These are phyloP conservation scores for Eulemur coronatus DNA, from an alignment of 2,797 vertebrate genomes.

Conservation along the genomic window DNA sequence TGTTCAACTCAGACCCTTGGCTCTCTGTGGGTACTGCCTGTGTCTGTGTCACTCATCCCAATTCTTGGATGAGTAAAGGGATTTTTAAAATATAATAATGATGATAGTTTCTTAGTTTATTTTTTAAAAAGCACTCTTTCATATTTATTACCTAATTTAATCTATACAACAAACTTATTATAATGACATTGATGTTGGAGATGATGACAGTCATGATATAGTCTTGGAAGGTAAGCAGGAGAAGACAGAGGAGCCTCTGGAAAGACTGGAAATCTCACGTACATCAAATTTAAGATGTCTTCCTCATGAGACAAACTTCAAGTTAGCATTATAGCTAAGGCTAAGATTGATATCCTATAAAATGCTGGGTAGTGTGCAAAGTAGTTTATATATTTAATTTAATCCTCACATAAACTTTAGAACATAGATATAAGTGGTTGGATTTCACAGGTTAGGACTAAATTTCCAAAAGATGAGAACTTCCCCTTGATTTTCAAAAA, in stretches of 20 bases:
- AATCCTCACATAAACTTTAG: neutral
- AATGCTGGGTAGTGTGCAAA: neutral
- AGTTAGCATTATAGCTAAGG: neutral
- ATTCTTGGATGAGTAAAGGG: neutral
- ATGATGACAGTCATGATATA: neutral
- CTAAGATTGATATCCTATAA: neutral
- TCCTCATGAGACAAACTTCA: neutral
- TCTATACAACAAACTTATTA: neutral
- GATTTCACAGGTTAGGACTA: neutral
- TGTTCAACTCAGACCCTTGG: neutral
- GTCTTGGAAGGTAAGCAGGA: neutral
- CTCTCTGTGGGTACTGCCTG: neutral
- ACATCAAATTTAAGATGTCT: neutral
- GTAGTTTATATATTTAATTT: slow-evolving; percentile 16
- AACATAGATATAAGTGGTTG: neutral
- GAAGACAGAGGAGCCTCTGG: neutral
- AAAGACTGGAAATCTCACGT: neutral
- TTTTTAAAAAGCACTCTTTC: neutral
- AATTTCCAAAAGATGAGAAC: neutral
- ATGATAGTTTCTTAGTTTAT: neutral
- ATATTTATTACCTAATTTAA: neutral
- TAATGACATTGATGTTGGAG: neutral
- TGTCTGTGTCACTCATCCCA: neutral
- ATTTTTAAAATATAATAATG: neutral
- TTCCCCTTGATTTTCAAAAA: neutral